These are phyloP conservation scores for Laticauda laticaudata DNA, from an alignment of 2,113 vertebrate species.

Conservation along the genomic window DNA sequence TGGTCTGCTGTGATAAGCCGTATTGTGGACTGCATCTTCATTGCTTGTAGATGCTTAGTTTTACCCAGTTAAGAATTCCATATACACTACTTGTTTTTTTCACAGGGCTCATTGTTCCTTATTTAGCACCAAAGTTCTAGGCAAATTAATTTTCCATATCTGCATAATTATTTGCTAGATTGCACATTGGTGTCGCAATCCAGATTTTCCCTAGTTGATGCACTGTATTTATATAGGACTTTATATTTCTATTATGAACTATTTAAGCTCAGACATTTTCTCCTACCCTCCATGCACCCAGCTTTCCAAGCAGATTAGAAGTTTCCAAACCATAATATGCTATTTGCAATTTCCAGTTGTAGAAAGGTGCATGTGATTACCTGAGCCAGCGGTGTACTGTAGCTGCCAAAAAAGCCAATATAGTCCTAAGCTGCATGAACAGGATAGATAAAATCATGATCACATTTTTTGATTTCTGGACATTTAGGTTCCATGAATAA, in stretches of 20 bases:
- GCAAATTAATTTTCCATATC: neutral
- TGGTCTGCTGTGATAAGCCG: too few relatives aligned
- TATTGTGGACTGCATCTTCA: neutral
- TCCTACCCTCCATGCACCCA: neutral
- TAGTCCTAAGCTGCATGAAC: too few relatives aligned
- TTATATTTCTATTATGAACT: neutral
- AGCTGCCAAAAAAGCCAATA: too few relatives aligned
- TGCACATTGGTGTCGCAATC: neutral
- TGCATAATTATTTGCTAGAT: neutral
- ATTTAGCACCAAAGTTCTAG: neutral
- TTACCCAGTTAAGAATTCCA: constrained; percentile 8
- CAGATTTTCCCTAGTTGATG: neutral
- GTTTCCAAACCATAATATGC: neutral
- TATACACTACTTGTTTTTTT: neutral
- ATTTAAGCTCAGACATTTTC: neutral
- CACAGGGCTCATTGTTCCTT: neutral
- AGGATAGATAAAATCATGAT: too few relatives aligned
- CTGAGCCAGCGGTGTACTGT: too few relatives aligned
- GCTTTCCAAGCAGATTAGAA: neutral
- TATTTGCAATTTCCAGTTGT: neutral
- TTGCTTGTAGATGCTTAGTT: neutral
- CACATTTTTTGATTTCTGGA: neutral
- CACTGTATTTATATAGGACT: neutral
- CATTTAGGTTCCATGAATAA: neutral
- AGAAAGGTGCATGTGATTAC: neutral